A percentile compares a stretch with the other conserved stretches of the same genome.
Conservation (phyloP, 2,888 invertebrate genomes). For the Bursaphelenchus okinawaensis region DNA sequence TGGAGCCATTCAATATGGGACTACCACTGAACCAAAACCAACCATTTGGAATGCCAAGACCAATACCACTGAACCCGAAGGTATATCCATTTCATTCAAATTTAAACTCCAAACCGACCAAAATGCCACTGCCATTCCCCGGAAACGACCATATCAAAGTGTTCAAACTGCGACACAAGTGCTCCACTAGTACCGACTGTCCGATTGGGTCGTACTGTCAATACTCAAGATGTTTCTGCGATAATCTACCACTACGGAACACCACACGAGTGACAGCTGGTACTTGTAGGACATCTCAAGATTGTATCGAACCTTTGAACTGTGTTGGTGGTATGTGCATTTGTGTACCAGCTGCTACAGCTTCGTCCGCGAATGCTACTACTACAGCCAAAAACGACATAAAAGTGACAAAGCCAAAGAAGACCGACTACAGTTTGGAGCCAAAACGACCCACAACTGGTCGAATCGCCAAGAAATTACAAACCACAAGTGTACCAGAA, state of each 20-base stretch:
- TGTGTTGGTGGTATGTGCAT: constrained; percentile 2
- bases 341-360: background rate
- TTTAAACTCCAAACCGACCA: background rate
- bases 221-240: constrained; percentile 14
- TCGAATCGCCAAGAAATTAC: background rate
- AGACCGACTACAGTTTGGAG: background rate
- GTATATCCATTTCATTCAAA: background rate
- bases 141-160: constrained; percentile 10
- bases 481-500: background rate
- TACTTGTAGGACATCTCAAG: constrained; percentile 5
- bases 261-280: background rate
- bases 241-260: constrained; percentile 7
- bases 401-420: no score
- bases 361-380: background rate
- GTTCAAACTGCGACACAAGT: constrained; percentile 3
- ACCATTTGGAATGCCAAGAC: no score
- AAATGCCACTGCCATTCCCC: background rate
- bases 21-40: no score
- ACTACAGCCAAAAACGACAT: no score
- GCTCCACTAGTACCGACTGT: constrained; percentile 14
- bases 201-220: constrained; percentile 15
- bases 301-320: constrained; percentile 17
- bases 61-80: background rate
- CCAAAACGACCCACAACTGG: background rate
- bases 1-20: no score